phyloP scores from a whole-genome alignment of 2,797 vertebrate genomes.

The Choloepus didactylus region DNA sequence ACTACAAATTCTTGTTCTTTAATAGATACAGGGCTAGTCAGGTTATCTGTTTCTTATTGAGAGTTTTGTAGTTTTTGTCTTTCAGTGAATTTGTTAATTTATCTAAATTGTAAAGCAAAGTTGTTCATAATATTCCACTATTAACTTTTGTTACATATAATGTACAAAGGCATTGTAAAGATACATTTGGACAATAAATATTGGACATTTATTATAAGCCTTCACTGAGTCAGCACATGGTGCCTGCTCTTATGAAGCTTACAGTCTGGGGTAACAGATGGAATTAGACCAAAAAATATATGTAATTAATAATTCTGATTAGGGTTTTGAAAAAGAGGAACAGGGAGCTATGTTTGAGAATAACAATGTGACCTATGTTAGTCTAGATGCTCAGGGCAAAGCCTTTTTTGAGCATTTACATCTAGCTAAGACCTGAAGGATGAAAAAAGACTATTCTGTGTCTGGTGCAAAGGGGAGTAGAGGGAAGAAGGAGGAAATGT shows the following conservation, averaged over 20 bases:
- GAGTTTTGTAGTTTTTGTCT: too few relatives aligned
- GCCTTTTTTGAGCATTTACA: background rate
- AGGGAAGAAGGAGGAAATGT: background rate
- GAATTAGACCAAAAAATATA: background rate
- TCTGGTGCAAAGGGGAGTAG: background rate
- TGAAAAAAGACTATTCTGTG: background rate
- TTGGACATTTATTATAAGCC: background rate
- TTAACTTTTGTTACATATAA: too few relatives aligned
- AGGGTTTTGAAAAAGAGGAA: conserved; percentile 17
- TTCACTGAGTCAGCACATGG: background rate
- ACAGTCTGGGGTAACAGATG: background rate
- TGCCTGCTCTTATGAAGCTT: background rate
- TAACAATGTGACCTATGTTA: background rate
- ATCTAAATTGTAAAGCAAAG: too few relatives aligned
- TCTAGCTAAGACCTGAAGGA: background rate
- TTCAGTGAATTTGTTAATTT: too few relatives aligned
- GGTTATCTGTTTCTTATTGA: too few relatives aligned
- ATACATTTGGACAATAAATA: too few relatives aligned
- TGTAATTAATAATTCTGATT: background rate
- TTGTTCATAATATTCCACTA: too few relatives aligned
- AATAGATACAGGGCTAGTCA: too few relatives aligned
- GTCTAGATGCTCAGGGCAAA: background rate
- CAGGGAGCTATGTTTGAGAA: background rate
- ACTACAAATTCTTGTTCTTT: too few relatives aligned
- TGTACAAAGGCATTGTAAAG: too few relatives aligned